phyloP scores from a whole-genome alignment of 2,113 vertebrate genomes.

The Myxocyprinus asiaticus region DNA sequence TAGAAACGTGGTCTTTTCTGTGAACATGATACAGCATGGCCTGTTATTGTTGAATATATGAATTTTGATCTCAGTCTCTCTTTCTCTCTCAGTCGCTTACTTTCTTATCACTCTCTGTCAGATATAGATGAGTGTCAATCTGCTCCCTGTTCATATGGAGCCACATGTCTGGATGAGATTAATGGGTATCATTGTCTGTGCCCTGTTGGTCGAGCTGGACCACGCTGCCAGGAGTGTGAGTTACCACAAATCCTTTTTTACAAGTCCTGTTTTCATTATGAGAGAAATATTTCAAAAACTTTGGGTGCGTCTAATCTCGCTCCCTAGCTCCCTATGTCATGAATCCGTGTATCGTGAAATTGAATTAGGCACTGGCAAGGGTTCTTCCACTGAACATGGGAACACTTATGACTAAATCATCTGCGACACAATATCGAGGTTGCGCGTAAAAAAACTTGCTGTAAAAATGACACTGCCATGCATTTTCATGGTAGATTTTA shows the following conservation, averaged over 20 bases:
- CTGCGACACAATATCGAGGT: too few relatives aligned
- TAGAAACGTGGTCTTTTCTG: not conserved
- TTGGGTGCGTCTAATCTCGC: too few relatives aligned
- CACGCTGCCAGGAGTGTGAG: constrained; percentile 89
- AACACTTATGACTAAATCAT: too few relatives aligned
- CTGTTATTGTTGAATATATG: not conserved
- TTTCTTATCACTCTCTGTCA: constrained; percentile 49
- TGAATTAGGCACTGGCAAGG: too few relatives aligned
- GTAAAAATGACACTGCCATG: too few relatives aligned
- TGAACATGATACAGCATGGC: not conserved
- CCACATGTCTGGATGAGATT: constrained; percentile 92
- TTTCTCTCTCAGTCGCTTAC: not conserved
- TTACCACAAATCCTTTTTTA: not conserved
- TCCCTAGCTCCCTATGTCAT: too few relatives aligned
- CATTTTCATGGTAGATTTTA: too few relatives aligned
- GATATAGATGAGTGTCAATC: constrained; percentile 97
- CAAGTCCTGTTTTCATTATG: too few relatives aligned
- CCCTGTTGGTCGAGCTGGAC: constrained; percentile 82
- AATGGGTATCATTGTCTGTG: constrained; percentile 87
- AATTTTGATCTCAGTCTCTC: not conserved
- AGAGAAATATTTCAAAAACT: too few relatives aligned
- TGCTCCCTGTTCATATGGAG: constrained; percentile 88
- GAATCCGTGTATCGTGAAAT: too few relatives aligned
- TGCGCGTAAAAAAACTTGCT: too few relatives aligned
- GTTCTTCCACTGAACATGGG: too few relatives aligned